These are phyloP conservation scores for Callocephalon fimbriatum DNA, from an alignment of 2,113 vertebrate species.

Conservation along the genomic window DNA sequence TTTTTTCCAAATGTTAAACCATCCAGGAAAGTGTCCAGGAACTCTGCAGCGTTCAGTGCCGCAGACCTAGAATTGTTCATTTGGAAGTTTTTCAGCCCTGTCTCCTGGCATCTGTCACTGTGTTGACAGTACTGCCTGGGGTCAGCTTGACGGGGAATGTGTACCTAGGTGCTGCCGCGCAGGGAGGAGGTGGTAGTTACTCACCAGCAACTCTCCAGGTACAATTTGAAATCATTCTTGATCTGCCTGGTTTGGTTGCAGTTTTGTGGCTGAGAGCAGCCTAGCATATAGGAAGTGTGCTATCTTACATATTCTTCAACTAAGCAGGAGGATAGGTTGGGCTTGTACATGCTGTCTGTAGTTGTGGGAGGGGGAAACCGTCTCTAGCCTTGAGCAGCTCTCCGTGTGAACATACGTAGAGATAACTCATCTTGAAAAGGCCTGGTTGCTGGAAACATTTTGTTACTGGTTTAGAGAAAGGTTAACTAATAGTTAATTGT, in stretches of 20 bases:
- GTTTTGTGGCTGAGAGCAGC: conserved; percentile 3
- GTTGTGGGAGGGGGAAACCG: neutral
- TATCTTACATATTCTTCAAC: conserved; percentile 36
- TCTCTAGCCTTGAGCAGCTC: neutral
- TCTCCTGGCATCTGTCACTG: conserved; percentile 57
- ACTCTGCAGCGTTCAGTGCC: neutral
- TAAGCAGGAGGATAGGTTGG: neutral
- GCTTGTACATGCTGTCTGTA: neutral
- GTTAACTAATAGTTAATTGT: neutral
- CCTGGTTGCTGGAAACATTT: neutral
- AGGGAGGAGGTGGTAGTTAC: neutral
- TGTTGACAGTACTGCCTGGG: conserved; percentile 25
- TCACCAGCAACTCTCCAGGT: neutral
- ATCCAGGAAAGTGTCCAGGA: neutral
- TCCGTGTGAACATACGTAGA: neutral
- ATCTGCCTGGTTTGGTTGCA: neutral
- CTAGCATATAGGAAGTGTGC: conserved; percentile 2
- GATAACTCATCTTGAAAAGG: neutral
- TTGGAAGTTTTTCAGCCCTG: conserved; percentile 56
- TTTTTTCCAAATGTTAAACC: conserved; percentile 46
- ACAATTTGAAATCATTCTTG: neutral
- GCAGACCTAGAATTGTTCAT: conserved; percentile 41
- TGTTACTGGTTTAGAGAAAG: neutral
- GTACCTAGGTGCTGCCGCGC: neutral
- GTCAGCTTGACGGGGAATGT: neutral